Conservation (phyloP, 2,888 invertebrate species). For the Sarcophaga rosellei region DNA sequence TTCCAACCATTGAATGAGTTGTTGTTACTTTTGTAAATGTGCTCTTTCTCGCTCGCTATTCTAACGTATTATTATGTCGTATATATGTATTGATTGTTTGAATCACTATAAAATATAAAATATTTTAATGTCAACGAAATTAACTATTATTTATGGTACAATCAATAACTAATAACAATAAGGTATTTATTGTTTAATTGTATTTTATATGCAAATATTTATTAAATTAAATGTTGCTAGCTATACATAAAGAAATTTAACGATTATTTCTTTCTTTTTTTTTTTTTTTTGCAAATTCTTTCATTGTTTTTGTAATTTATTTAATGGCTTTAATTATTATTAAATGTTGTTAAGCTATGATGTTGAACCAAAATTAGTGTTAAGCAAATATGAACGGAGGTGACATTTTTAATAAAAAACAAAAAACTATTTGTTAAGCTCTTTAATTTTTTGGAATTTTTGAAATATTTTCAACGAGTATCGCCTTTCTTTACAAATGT, state of each 20-base stretch:
- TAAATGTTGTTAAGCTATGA: background rate
- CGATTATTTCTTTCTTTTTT: background rate
- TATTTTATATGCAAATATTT: background rate
- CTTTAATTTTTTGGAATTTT: background rate
- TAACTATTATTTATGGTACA: background rate
- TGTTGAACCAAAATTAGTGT: background rate
- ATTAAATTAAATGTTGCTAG: constrained; percentile 77
- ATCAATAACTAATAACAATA: background rate
- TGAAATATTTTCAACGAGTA: background rate
- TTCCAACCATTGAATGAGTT: no score
- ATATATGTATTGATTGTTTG: no score
- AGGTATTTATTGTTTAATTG: background rate
- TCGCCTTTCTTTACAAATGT: constrained; percentile 16
- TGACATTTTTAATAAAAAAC: background rate
- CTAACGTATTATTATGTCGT: no score
- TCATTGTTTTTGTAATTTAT: background rate
- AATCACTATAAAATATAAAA: no score
- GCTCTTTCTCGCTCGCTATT: no score
- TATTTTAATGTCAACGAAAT: background rate
- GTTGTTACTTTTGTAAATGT: no score
- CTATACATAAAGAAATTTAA: constrained; percentile 75
- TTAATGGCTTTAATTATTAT: background rate
- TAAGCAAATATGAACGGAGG: constrained; percentile 1
- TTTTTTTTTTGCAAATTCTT: constrained; percentile 17
- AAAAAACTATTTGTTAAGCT: background rate